These are phyloP conservation scores for Lepas anatifera DNA, from an alignment of 2,888 invertebrate genomes.

Conservation along the genomic window DNA sequence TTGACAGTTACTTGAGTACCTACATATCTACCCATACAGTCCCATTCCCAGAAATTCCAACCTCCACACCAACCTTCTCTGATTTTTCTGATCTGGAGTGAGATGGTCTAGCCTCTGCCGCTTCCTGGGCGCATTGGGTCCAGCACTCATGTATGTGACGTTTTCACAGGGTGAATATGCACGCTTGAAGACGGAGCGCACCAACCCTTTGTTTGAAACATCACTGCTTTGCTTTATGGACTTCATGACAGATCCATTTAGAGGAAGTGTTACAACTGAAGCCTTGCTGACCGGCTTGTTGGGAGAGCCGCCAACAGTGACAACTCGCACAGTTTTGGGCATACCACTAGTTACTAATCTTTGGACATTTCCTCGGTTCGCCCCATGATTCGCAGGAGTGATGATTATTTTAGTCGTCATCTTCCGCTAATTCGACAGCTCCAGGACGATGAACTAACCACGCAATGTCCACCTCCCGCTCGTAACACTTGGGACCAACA, in stretches of 20 bases:
- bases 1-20: no score
- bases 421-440: no score
- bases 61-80: slow-evolving; percentile 20
- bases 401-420: slow-evolving; percentile 1
- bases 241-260: not conserved
- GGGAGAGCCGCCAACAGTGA: not conserved
- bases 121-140: slow-evolving; percentile 15
- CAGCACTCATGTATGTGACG: not conserved
- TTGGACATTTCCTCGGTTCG: no score
- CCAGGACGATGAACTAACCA: no score
- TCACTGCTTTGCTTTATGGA: not conserved
- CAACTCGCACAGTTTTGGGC: not conserved
- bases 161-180: no score
- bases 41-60: no score
- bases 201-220: no score
- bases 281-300: not conserved
- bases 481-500: no score
- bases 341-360: not conserved
- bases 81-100: slow-evolving; percentile 21
- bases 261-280: not conserved
- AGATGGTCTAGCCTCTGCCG: slow-evolving; percentile 24
- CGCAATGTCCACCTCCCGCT: no score
- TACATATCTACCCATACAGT: no score
- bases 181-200: no score
- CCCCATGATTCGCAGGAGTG: not conserved